Evolutionary conservation across 1,140 invertebrate genomes (phyloP).

Genomic region (Magallana gigas): DNA sequence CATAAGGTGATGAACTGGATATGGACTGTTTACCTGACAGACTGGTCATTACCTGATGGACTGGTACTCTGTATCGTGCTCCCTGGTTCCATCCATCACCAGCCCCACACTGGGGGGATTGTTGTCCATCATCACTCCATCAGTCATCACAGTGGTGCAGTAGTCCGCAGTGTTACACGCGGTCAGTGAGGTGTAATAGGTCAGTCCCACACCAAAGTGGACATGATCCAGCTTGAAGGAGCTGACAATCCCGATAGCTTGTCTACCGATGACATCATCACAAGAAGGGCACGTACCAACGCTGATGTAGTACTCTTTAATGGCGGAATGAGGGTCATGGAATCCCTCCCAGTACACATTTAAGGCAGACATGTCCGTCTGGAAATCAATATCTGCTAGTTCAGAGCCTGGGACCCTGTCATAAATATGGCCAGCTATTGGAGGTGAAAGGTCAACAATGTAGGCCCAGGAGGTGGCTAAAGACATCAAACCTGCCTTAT

Average conservation of each 20-base stretch:
- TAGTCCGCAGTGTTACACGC: conserved; percentile 60
- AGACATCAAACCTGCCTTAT: conserved; percentile 38
- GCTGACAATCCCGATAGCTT: conserved; percentile 45
- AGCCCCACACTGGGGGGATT: conserved; percentile 53
- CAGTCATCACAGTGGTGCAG: conserved; percentile 58
- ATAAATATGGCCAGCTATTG: conserved; percentile 56
- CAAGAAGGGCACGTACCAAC: conserved; percentile 61
- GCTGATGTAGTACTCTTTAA: conserved; percentile 53
- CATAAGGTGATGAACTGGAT: too few species aligned
- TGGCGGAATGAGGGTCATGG: conserved; percentile 54
- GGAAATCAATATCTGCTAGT: conserved; percentile 40
- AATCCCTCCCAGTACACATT: conserved; percentile 61
- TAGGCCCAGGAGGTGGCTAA: conserved; percentile 51
- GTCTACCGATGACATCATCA: conserved; percentile 54
- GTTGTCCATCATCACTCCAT: conserved; percentile 63
- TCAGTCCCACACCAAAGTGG: conserved; percentile 48
- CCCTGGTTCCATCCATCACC: conserved; percentile 59
- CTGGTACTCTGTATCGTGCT: conserved; percentile 61
- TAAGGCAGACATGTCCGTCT: conserved; percentile 44
- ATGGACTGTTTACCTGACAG: too few species aligned
- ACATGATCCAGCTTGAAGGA: conserved; percentile 36
- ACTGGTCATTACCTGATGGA: conserved; percentile 51
- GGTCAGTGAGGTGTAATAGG: conserved; percentile 58
- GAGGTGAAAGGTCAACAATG: conserved; percentile 46
- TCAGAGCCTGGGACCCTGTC: conserved; percentile 46